A percentile compares a stretch with the other conserved stretches of the same genome.
phyloP scores from a whole-genome alignment of 2,113 vertebrate genomes.

The Pachypanchax playfairii region DNA sequence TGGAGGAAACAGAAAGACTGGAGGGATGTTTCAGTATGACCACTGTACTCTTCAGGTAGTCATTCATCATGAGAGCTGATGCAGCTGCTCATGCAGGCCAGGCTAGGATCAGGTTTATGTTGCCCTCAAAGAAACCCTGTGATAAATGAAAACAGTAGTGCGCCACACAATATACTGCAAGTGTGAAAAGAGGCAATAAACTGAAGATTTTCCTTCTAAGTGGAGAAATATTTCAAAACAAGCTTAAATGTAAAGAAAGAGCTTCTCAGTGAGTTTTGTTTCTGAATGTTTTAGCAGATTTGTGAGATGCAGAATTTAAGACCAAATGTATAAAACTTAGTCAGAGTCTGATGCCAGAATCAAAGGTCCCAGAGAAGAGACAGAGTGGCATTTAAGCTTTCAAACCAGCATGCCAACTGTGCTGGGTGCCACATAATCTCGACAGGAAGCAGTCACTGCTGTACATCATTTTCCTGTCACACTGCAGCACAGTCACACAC shows the following conservation, averaged over 20 bases:
- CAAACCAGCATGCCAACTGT: slow-evolving; percentile 66
- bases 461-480: slow-evolving; percentile 56
- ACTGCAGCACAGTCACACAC: slow-evolving; percentile 3
- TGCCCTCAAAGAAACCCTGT: slow-evolving; percentile 44
- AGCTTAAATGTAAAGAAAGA: neutral
- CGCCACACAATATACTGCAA: slow-evolving; percentile 7
- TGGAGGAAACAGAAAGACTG: slow-evolving; percentile 30
- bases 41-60: slow-evolving; percentile 43
- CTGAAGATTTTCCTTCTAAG: neutral
- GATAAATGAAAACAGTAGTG: slow-evolving; percentile 48
- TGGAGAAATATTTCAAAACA: neutral
- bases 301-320: slow-evolving; percentile 19
- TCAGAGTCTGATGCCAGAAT: slow-evolving; percentile 39
- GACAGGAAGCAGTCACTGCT: slow-evolving; percentile 54
- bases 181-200: neutral
- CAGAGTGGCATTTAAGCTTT: slow-evolving; percentile 63
- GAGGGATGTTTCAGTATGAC: slow-evolving; percentile 58
- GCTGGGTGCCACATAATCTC: slow-evolving; percentile 67
- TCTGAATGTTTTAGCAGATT: neutral
- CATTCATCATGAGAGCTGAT: slow-evolving; percentile 64
- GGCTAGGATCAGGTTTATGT: slow-evolving; percentile 42
- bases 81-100: slow-evolving; percentile 33
- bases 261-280: slow-evolving; percentile 4
- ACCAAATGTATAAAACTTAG: slow-evolving; percentile 16
- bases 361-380: slow-evolving; percentile 55